A percentile compares a stretch with the other conserved stretches of the same genome.
Evolutionary conservation across 2,888 invertebrate genomes (phyloP).

Genomic region (Lissocephala sabroskyi): DNA sequence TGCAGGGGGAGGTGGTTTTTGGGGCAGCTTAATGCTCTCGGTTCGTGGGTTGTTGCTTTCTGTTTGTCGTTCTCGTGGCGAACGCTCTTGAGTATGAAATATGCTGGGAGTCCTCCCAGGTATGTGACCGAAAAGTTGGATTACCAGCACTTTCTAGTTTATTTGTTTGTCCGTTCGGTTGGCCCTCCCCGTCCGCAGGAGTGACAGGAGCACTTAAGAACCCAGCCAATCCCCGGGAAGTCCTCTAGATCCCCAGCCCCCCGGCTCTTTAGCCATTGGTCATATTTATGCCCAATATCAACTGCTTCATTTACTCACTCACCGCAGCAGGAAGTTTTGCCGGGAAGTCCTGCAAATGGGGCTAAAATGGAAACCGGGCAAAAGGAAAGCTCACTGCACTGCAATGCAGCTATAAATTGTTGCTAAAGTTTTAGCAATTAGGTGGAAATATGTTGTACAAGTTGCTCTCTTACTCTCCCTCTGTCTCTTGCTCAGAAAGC

Average conservation of each 20-base stretch:
- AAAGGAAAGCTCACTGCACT: slow-evolving; percentile 22
- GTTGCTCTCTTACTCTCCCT: slow-evolving; percentile 16
- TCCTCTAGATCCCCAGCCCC: too few species aligned
- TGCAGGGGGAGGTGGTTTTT: neutral
- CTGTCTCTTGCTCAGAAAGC: too few species aligned
- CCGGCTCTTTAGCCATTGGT: slow-evolving; percentile 8
- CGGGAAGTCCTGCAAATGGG: too few species aligned
- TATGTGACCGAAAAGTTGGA: slow-evolving; percentile 11
- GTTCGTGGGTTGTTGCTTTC: slow-evolving; percentile 27
- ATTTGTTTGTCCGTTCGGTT: neutral
- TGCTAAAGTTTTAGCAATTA: slow-evolving; percentile 49
- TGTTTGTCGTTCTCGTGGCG: slow-evolving; percentile 22
- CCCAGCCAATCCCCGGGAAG: too few species aligned
- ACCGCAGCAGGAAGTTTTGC: neutral
- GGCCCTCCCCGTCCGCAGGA: neutral
- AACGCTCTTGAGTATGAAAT: slow-evolving; percentile 44
- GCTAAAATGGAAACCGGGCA: too few species aligned
- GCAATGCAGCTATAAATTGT: slow-evolving; percentile 56
- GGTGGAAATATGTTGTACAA: slow-evolving; percentile 43
- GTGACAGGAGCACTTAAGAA: too few species aligned
- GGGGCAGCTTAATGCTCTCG: slow-evolving; percentile 29
- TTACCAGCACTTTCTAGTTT: too few species aligned
- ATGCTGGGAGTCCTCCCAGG: slow-evolving; percentile 29
- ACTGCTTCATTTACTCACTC: slow-evolving; percentile 29
- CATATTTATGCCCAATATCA: slow-evolving; percentile 30